Base-by-base conservation (phyloP, 2,888 invertebrate species). In the Nematopogon swammerdamellus region DNA sequence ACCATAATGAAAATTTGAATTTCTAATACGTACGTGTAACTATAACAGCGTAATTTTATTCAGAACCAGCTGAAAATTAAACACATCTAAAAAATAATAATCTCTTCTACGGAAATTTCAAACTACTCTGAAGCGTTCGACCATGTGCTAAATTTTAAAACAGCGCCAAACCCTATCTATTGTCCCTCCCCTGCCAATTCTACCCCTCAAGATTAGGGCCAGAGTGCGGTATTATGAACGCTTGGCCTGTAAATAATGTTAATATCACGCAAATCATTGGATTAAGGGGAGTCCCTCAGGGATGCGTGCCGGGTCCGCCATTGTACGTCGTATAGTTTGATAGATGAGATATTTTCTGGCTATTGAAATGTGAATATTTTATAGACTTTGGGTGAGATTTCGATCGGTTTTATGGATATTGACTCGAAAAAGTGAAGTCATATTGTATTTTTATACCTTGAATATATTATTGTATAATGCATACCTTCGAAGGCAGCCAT, bases 181-280 rank as follows among this genome's bases (percentile, higher is more conserved):
- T 14, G 11, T 36, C 11, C 36, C 8, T 36, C 36, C 11, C 14
- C 36, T 25, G 36, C 36, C 3, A 4, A 36, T 36, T 36, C 36
- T 14, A 25, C 14, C 36, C 36, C 36, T 36, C 36, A 4, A 36
- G 36, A 36, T 36, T 36, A 36, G n/a, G 36, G 36, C 3, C 36
- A 36, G 11, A 36, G 36, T 36, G 36, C 36, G 36, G 36, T 36
- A 36, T 36, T 36, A 36, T 14, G 36, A 36, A 36, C 36, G 36
- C 36, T 36, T 14, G 36, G 36, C 36, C 36, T 36, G 36, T 36
- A 36, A 36, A 36, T 36, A 36, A 36, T 14, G 36, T 36, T 36
- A 36, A 36, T 66, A 58, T 57, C 59, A 67, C 70, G 68, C 70
- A 70, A 70, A 70, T 70, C 68, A 65, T 64, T 57, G 70, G 69